Conservation (phyloP, 2,888 invertebrate genomes). For the Lamellibrachia satsuma region DNA sequence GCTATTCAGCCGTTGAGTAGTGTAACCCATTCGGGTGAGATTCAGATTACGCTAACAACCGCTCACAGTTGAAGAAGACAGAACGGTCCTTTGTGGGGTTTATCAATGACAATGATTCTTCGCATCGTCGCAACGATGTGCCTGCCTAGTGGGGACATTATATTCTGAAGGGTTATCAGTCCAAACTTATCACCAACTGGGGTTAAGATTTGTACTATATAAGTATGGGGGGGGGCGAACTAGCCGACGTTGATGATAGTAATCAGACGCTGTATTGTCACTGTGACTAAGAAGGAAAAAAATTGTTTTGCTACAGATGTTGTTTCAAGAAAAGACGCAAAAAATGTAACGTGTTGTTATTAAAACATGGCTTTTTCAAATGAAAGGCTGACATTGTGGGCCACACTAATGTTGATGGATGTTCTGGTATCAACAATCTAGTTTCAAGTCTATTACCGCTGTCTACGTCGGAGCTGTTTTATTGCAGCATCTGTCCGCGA, state of each 20-base stretch:
- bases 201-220: background rate
- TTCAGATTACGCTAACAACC: background rate
- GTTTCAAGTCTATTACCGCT: background rate
- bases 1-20: background rate
- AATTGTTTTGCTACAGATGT: background rate
- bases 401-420: background rate
- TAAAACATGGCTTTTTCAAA: background rate
- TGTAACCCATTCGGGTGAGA: background rate
- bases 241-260: background rate
- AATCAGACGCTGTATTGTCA: background rate
- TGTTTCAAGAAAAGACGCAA: background rate
- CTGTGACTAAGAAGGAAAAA: background rate
- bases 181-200: background rate
- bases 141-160: background rate
- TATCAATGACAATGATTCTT: background rate
- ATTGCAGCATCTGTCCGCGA: background rate
- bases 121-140: background rate
- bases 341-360: background rate
- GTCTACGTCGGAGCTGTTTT: background rate
- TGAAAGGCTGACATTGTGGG: background rate
- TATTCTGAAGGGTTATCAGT: background rate
- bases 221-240: background rate
- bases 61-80: background rate
- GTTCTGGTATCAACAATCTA: background rate
- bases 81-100: background rate